Evolutionary conservation across 1,140 invertebrate species (phyloP), one percentile per base, ranked within the genome.

Genomic region (Cyrtorhinus lividipennis): DNA sequence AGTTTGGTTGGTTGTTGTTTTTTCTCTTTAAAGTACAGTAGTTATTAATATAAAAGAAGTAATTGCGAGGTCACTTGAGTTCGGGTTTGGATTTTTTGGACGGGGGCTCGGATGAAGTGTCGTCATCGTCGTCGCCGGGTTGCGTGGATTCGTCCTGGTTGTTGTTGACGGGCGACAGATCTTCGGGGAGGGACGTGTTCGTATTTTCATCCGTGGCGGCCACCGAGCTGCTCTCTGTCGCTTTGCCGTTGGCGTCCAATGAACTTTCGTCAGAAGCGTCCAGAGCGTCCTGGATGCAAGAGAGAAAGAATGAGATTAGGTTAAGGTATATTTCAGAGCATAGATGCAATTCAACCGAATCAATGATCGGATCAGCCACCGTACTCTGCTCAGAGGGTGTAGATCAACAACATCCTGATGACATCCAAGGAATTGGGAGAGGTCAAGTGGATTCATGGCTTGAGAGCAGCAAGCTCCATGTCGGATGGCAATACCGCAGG

Each of bases 31-130:
- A 38, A 38, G 15, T 22, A 56, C 5, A 56, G 24, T 24, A 18
- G n/a, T n/a, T n/a, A n/a, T 18, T 59, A 25, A 56, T 62, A n/a
- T 62, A 62, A 20, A 53, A 53, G 48, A 15, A 62, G 56, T 57
- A 57, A 12, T 48, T 45, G 26, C 8, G 27, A 53, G 62, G 62
- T 66, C 65, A 66, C 65, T 66, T 63, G 62, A 58, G 38, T 20
- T 66, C 65, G 15, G 57, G 56, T 61, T 66, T 66, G 25, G 64
- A 53, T 63, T 66, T 66, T 53, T 66, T 66, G 61, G 66, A 48
- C 30, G 63, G 66, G 1, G 66, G 66, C 44, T 66, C 66, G 24
- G 62, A 59, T 57, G 65, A 64, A 26, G 59, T 45, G 10, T 56
- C 25, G 53, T 26, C 27, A 20, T 64, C 56, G 56, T 64, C 62